Percentiles rank a stretch among this genome's conserved stretches.
These are phyloP conservation scores for Setophaga coronata DNA, from an alignment of 2,113 vertebrate species.

Conservation along the genomic window DNA sequence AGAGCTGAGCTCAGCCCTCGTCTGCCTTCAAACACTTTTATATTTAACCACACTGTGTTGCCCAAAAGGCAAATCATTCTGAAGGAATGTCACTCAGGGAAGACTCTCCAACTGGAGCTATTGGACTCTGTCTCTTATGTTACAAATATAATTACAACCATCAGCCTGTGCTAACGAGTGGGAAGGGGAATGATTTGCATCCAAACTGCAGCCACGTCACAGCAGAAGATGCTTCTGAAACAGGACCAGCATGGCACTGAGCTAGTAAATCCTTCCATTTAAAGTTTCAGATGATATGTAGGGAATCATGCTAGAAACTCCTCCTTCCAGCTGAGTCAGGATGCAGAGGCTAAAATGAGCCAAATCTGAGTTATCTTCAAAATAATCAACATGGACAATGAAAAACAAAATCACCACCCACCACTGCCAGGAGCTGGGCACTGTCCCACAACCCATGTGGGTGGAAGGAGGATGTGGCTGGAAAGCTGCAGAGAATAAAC, in stretches of 20 bases:
- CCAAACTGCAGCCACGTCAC: neutral
- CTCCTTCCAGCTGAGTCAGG: neutral
- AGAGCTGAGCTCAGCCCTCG: rapidly evolving
- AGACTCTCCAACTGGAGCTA: neutral
- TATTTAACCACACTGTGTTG: neutral
- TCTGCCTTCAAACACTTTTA: neutral
- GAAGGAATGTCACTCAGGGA: neutral
- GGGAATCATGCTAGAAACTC: neutral
- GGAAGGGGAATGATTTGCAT: neutral
- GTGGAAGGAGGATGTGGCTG: neutral
- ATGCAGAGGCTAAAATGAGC: neutral
- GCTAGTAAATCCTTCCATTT: neutral
- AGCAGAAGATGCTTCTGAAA: neutral
- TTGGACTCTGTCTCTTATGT: neutral
- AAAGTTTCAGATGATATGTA: neutral
- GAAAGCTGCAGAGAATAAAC: neutral
- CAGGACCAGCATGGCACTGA: neutral
- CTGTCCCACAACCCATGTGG: neutral
- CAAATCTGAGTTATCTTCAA: neutral
- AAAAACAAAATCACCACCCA: neutral
- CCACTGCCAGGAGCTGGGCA: neutral
- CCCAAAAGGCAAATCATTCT: neutral
- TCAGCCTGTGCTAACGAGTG: neutral
- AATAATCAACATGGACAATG: neutral
- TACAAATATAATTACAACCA: neutral